Evolutionary conservation across 2,797 vertebrate species (phyloP).

Genomic region (Tarsius wallacei): DNA sequence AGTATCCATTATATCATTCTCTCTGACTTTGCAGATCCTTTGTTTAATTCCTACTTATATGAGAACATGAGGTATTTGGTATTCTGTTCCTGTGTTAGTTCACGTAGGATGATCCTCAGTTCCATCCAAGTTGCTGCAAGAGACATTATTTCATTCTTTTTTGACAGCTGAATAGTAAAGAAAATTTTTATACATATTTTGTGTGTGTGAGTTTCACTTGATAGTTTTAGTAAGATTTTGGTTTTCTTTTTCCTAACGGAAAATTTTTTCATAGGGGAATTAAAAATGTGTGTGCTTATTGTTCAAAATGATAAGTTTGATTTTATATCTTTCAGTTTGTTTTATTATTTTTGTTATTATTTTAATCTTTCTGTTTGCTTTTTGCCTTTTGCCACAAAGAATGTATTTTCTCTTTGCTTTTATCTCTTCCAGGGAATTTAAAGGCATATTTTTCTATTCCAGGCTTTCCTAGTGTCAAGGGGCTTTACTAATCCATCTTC

Average conservation of each 20-base stretch:
- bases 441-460: neutral
- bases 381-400: neutral
- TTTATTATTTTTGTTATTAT: neutral
- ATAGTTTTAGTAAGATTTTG: neutral
- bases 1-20: too few species aligned
- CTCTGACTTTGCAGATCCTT: too few species aligned
- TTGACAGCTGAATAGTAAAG: too few species aligned
- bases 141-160: too few species aligned
- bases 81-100: too few species aligned
- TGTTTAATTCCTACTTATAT: too few species aligned
- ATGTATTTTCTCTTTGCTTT: neutral
- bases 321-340: neutral
- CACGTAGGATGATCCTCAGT: too few species aligned
- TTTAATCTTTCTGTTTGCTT: neutral
- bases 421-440: neutral
- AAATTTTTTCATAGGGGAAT: neutral
- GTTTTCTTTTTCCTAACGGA: neutral
- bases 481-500: neutral
- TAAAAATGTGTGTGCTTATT: neutral
- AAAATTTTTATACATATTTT: neutral
- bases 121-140: too few species aligned
- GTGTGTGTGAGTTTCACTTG: neutral
- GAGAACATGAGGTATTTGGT: too few species aligned
- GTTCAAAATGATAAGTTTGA: neutral
- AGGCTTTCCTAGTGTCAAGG: neutral